Percentiles rank a stretch among this genome's conserved stretches.
These are phyloP conservation scores for Endotricha flammealis DNA, from an alignment of 2,888 invertebrate species.

Conservation along the genomic window DNA sequence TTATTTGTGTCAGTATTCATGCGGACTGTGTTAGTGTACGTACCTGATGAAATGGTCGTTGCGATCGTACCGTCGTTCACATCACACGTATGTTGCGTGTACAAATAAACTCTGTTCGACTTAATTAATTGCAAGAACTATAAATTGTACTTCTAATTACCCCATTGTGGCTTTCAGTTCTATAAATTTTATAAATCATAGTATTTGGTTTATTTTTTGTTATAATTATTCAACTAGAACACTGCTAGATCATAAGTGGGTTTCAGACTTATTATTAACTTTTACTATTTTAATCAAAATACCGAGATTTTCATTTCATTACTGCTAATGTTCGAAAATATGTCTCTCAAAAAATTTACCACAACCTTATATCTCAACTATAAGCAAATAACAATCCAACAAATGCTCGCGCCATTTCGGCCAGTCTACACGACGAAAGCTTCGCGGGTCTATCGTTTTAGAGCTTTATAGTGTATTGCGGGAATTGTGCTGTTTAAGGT, in stretches of 20 bases:
- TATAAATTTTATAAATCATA: constrained; percentile 23
- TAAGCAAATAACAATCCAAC: constrained; percentile 71
- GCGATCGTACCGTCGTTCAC: too few relatives aligned
- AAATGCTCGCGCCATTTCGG: constrained; percentile 33
- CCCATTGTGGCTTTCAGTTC: constrained; percentile 41
- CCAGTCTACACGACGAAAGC: constrained; percentile 54
- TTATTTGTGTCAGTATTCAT: too few relatives aligned
- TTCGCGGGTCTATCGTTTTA: constrained; percentile 22
- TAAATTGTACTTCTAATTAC: constrained; percentile 38
- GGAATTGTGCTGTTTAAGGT: too few relatives aligned
- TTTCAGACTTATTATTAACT: constrained; percentile 59
- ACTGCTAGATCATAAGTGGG: constrained; percentile 46
- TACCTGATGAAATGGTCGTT: too few relatives aligned
- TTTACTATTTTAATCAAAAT: constrained; percentile 60
- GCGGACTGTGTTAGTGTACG: too few relatives aligned
- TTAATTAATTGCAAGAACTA: too few relatives aligned
- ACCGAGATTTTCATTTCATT: constrained; percentile 56
- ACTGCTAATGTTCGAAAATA: constrained; percentile 72
- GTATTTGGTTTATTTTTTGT: constrained; percentile 25
- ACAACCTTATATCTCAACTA: constrained; percentile 71
- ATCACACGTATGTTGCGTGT: too few relatives aligned
- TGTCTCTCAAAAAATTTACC: constrained; percentile 71
- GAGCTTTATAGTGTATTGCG: not conserved
- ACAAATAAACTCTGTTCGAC: too few relatives aligned
- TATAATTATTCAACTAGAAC: constrained; percentile 19